These are phyloP conservation scores for Macquaria ambigua DNA, from an alignment of 2,113 vertebrate species.

Conservation along the genomic window DNA sequence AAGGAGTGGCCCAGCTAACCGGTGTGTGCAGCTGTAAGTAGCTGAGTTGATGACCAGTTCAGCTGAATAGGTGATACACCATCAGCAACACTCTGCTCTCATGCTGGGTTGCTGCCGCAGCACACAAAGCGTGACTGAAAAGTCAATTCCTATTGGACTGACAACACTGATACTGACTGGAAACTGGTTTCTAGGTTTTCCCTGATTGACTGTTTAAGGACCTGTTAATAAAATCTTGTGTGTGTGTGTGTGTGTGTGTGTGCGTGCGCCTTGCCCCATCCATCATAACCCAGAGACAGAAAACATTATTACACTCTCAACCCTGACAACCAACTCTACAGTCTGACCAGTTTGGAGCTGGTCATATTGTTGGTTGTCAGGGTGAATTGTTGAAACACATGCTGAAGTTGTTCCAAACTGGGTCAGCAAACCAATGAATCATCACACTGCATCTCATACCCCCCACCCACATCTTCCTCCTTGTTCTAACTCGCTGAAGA, in stretches of 20 bases:
- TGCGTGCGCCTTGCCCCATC: not conserved
- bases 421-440: slow-evolving; percentile 74
- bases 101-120: slow-evolving; percentile 6
- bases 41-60: not conserved
- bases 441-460: slow-evolving; percentile 51
- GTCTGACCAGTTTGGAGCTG: slow-evolving; percentile 48
- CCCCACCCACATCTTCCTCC: slow-evolving; percentile 61
- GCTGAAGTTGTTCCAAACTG: slow-evolving; percentile 64
- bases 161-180: slow-evolving; percentile 22
- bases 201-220: slow-evolving; percentile 28
- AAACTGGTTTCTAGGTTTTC: slow-evolving; percentile 26
- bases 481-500: slow-evolving; percentile 56
- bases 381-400: slow-evolving; percentile 65
- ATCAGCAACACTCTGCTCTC: slow-evolving; percentile 20
- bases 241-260: not conserved
- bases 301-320: slow-evolving; percentile 41
- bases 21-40: not conserved
- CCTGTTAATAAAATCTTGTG: slow-evolving; percentile 42
- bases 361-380: slow-evolving; percentile 67
- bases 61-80: slow-evolving; percentile 8
- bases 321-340: slow-evolving; percentile 31
- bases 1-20: not conserved
- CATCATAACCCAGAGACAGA: slow-evolving; percentile 39
- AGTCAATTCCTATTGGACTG: slow-evolving; percentile 37
- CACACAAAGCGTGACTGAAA: slow-evolving; percentile 14